These are phyloP conservation scores for Dicycla oo DNA, from an alignment of 2,888 invertebrate species.

Conservation along the genomic window DNA sequence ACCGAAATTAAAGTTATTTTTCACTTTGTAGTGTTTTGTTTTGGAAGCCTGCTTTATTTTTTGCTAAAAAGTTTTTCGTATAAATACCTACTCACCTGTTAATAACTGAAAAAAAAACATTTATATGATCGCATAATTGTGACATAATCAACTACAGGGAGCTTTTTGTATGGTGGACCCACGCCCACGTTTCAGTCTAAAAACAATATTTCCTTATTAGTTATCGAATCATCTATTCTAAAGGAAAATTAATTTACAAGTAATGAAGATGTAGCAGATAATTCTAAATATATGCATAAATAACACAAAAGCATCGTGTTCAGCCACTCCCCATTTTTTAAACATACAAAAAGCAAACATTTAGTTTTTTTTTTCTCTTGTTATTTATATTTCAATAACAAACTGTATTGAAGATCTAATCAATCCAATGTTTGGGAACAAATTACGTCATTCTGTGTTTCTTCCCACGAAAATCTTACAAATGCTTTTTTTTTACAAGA, in stretches of 20 bases:
- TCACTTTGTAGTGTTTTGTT: too few relatives aligned
- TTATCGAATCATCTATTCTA: conserved; percentile 9
- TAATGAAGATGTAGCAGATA: conserved; percentile 11
- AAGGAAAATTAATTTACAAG: neutral
- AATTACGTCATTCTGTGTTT: conserved; percentile 26
- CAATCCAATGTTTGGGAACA: conserved; percentile 17
- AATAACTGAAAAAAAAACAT: neutral
- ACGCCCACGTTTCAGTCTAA: neutral
- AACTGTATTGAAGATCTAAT: conserved; percentile 36
- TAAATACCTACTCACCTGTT: neutral
- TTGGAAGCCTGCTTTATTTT: too few relatives aligned
- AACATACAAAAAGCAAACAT: conserved; percentile 9
- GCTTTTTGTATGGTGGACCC: neutral
- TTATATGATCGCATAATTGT: neutral
- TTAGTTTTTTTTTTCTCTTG: neutral
- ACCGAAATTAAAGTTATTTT: too few relatives aligned
- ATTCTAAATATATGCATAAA: conserved; percentile 19
- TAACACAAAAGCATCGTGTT: conserved; percentile 28
- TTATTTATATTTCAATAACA: conserved; percentile 15
- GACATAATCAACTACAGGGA: neutral
- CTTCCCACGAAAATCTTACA: conserved; percentile 10
- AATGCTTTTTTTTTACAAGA: conserved; percentile 9
- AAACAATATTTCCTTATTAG: conserved; percentile 27
- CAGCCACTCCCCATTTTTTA: conserved; percentile 31
- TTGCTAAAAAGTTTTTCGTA: too few relatives aligned